Evolutionary conservation across 2,888 invertebrate genomes (phyloP).

Genomic region (Caenorhabditis angaria): DNA sequence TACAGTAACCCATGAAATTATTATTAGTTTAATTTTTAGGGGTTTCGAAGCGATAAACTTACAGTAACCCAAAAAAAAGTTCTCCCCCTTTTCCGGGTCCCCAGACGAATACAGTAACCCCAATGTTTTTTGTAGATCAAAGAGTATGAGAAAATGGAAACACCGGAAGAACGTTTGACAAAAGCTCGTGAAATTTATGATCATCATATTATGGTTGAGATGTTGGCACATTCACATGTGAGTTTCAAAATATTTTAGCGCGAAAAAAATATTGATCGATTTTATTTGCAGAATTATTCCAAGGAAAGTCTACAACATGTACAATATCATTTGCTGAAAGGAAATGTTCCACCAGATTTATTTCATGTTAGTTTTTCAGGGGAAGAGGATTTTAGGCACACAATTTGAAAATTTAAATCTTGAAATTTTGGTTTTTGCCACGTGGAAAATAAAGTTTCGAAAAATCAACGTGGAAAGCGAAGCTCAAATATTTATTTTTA

Average conservation of each 20-base stretch:
- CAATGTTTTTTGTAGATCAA: slow-evolving; percentile 82
- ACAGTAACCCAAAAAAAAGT: too few species aligned
- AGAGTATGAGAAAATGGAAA: slow-evolving; percentile 96
- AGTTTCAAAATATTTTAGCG: slow-evolving; percentile 71
- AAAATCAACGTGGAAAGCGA: too few species aligned
- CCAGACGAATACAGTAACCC: neutral
- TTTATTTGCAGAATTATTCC: slow-evolving; percentile 87
- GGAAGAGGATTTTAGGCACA: too few species aligned
- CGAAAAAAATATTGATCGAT: neutral
- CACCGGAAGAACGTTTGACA: slow-evolving; percentile 91
- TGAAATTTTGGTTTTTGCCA: too few species aligned
- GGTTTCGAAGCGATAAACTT: too few species aligned
- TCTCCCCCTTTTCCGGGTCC: too few species aligned
- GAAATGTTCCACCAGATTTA: slow-evolving; percentile 93
- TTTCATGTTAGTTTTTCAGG: slow-evolving; percentile 85
- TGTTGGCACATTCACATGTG: slow-evolving; percentile 97
- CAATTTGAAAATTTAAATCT: too few species aligned
- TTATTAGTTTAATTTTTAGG: too few species aligned
- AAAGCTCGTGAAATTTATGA: slow-evolving; percentile 97
- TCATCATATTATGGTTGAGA: slow-evolving; percentile 99
- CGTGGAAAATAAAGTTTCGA: too few species aligned
- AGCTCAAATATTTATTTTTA: too few species aligned
- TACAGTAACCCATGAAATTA: too few species aligned
- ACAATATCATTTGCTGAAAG: slow-evolving; percentile 95
- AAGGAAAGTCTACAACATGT: slow-evolving; percentile 96